Percentiles rank a stretch among this genome's conserved stretches.
phyloP scores from a whole-genome alignment of 2,113 vertebrate species.

The Myotis brandtii region DNA sequence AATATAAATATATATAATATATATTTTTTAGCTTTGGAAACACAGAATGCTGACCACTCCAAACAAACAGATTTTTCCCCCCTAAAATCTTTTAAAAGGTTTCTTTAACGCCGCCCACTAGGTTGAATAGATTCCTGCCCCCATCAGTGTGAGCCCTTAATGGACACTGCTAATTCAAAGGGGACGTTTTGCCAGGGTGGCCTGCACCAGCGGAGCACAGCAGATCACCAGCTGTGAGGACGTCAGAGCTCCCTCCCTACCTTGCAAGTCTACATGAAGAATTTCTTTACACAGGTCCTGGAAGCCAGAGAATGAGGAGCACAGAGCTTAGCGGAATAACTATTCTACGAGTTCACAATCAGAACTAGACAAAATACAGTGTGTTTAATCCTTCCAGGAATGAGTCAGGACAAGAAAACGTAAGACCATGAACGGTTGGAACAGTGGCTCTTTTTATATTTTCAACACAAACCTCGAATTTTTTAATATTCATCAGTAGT shows the following conservation, averaged over 20 bases:
- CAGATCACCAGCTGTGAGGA: neutral
- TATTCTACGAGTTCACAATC: neutral
- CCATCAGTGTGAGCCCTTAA: neutral
- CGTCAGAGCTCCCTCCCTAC: neutral
- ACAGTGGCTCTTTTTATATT: neutral
- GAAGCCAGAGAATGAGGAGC: neutral
- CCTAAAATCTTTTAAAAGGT: neutral
- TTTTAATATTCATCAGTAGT: neutral
- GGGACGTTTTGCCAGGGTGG: neutral
- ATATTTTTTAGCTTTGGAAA: slow-evolving; percentile 23
- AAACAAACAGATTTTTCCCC: slow-evolving; percentile 29
- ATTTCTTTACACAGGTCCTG: neutral
- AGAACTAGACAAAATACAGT: neutral
- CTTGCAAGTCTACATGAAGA: neutral
- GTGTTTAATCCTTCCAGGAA: neutral
- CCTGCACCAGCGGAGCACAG: neutral
- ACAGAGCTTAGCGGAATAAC: neutral
- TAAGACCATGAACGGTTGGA: neutral
- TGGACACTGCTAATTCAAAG: neutral
- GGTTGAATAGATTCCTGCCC: neutral
- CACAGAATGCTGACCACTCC: neutral
- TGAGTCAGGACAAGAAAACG: slow-evolving; percentile 2
- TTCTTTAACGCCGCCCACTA: neutral
- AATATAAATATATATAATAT: neutral
- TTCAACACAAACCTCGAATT: neutral